A percentile compares a stretch with the other conserved stretches of the same genome.
Conservation (phyloP, 2,113 vertebrate species). For the Pica pica region DNA sequence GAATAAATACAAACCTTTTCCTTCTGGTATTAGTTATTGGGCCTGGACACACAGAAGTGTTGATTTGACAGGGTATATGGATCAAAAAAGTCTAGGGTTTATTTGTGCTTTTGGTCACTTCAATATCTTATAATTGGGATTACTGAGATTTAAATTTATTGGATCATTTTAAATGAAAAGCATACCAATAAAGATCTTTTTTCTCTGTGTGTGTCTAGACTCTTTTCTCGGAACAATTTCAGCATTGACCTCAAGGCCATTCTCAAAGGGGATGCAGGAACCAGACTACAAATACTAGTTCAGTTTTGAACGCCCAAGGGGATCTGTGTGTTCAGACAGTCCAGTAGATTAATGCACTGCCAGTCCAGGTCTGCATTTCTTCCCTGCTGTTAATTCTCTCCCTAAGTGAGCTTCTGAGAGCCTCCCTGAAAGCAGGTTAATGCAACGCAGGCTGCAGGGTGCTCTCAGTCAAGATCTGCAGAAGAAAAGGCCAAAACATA, state of each 20-base stretch:
- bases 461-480: not conserved
- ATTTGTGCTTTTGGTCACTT: not conserved
- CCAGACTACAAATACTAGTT: not conserved
- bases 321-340: not conserved
- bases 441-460: fast-evolving
- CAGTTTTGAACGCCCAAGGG: not conserved
- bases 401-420: not conserved
- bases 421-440: not conserved
- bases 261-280: not conserved
- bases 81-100: not conserved
- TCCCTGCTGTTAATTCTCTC: not conserved
- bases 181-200: not conserved
- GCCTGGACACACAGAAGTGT: not conserved
- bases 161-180: not conserved
- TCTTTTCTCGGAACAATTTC: not conserved
- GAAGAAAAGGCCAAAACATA: not conserved
- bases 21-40: not conserved
- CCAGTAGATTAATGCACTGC: not conserved
- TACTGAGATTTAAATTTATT: not conserved
- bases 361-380: not conserved
- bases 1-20: not conserved
- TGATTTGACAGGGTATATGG: not conserved
- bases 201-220: not conserved
- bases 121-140: not conserved
- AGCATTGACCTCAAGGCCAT: not conserved